These are phyloP conservation scores for Ormyrus rosae DNA, from an alignment of 2,888 invertebrate genomes.

Conservation along the genomic window DNA sequence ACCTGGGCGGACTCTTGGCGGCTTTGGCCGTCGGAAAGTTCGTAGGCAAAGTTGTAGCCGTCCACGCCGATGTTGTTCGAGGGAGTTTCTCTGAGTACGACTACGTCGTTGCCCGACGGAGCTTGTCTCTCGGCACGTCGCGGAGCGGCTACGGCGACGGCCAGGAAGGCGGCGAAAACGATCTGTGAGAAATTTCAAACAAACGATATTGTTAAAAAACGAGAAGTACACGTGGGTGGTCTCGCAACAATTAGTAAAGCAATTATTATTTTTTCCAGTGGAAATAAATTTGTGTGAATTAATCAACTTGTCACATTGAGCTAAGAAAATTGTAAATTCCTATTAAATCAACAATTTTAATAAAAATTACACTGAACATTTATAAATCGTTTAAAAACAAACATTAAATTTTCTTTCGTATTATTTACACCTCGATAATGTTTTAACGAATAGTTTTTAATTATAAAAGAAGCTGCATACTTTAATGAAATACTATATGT, in stretches of 20 bases:
- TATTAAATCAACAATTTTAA: no score
- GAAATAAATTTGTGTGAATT: background rate
- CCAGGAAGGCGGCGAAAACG: constrained; percentile 52
- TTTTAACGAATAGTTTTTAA: no score
- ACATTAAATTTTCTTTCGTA: no score
- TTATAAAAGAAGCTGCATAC: no score
- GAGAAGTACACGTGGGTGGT: no score
- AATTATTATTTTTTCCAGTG: background rate
- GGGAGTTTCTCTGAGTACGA: constrained; percentile 63
- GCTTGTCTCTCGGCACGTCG: constrained; percentile 26
- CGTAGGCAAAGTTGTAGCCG: constrained; percentile 64
- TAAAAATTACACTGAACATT: no score
- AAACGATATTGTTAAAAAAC: no score
- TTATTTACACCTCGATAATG: no score
- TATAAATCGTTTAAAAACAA: no score
- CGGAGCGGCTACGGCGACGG: constrained; percentile 59
- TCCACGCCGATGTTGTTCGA: constrained; percentile 67
- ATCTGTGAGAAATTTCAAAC: constrained; percentile 12
- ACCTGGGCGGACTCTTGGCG: constrained; percentile 64
- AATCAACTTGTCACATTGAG: background rate
- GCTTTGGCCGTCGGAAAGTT: constrained; percentile 64
- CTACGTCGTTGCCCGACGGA: constrained; percentile 30
- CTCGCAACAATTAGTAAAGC: background rate
- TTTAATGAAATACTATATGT: no score
- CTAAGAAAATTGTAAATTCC: background rate